Evolutionary conservation across 2,113 vertebrate genomes (phyloP).

Genomic region (Megalops atlanticus): DNA sequence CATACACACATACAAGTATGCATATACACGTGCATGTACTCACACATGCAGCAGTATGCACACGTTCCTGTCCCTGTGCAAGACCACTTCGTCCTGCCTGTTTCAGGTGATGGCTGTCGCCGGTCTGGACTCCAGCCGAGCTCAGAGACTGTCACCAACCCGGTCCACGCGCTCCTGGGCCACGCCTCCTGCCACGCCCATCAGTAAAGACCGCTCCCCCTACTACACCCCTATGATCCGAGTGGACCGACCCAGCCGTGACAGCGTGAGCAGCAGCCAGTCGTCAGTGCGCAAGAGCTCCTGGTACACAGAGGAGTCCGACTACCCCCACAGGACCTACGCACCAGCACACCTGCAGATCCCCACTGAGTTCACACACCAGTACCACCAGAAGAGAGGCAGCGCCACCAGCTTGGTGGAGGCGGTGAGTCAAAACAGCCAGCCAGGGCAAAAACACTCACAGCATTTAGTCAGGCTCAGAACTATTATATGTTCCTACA

Average conservation of each 20-base stretch:
- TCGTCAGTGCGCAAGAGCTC: constrained; percentile 83
- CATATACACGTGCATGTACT: neutral
- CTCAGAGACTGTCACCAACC: constrained; percentile 83
- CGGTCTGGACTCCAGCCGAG: constrained; percentile 85
- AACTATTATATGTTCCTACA: too few species aligned
- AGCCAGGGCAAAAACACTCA: neutral
- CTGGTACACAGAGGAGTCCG: constrained; percentile 87
- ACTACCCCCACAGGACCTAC: constrained; percentile 74
- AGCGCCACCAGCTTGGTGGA: constrained; percentile 95
- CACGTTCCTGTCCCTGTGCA: neutral
- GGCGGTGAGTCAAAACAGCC: constrained; percentile 77
- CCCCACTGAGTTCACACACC: constrained; percentile 75
- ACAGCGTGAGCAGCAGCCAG: constrained; percentile 82
- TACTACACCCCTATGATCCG: constrained; percentile 89
- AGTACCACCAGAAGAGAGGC: constrained; percentile 84
- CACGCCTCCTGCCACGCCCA: constrained; percentile 88
- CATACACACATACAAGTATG: neutral
- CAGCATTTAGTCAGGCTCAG: neutral
- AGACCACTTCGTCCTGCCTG: too few species aligned
- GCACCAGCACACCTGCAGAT: constrained; percentile 83
- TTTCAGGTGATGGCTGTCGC: constrained; percentile 92
- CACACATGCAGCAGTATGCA: neutral
- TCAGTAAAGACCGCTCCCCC: constrained; percentile 69
- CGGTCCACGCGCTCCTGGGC: constrained; percentile 88
- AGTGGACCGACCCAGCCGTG: constrained; percentile 82